These are phyloP conservation scores for Drosophila ficusphila DNA, from an alignment of 1,140 invertebrate genomes.

Conservation along the genomic window DNA sequence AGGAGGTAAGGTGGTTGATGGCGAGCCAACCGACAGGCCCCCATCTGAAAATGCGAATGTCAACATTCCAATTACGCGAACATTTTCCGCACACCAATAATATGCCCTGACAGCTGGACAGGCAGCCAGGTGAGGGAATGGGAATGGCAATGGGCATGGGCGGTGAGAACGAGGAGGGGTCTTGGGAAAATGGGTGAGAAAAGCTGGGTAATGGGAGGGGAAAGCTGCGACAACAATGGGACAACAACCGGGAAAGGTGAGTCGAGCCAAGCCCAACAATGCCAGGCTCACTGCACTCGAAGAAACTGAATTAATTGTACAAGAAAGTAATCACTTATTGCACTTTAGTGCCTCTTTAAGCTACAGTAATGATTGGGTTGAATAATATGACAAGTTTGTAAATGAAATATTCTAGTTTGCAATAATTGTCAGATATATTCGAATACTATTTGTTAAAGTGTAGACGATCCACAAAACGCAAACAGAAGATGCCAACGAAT, in stretches of 20 bases:
- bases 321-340: too few relatives aligned
- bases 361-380: too few relatives aligned
- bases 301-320: neutral
- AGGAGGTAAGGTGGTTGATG: too few relatives aligned
- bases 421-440: neutral
- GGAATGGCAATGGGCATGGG: neutral
- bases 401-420: too few relatives aligned
- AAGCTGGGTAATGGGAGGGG: neutral
- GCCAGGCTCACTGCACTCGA: slow-evolving; percentile 26
- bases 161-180: neutral
- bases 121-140: slow-evolving; percentile 5
- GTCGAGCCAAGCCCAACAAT: slow-evolving; percentile 66
- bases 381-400: too few relatives aligned
- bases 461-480: slow-evolving; percentile 33
- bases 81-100: slow-evolving; percentile 84
- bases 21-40: neutral
- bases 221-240: slow-evolving; percentile 57
- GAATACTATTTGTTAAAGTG: neutral
- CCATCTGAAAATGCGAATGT: slow-evolving; percentile 74
- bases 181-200: slow-evolving; percentile 1
- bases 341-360: too few relatives aligned
- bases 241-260: slow-evolving; percentile 66
- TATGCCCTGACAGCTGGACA: slow-evolving; percentile 73
- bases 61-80: slow-evolving; percentile 84
- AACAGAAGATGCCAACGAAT: slow-evolving; percentile 40